phyloP scores from a whole-genome alignment of 1,140 invertebrate species.

The Ephestia elutella region DNA sequence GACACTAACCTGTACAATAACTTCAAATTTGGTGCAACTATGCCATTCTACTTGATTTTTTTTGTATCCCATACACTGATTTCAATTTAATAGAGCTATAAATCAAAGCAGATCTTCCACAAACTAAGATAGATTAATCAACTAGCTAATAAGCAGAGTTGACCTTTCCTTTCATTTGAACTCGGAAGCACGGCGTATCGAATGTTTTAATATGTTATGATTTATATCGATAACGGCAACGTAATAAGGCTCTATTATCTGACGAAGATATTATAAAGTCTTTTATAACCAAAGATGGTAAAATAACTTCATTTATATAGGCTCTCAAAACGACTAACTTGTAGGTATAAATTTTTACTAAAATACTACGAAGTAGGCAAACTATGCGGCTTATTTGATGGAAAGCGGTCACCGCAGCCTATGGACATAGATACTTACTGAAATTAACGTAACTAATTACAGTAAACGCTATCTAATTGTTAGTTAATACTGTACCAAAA shows the following conservation, averaged over 20 bases:
- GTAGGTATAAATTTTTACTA: too few species aligned
- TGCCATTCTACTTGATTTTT: too few species aligned
- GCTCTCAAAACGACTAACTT: too few species aligned
- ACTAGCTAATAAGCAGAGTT: background rate
- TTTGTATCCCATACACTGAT: too few species aligned
- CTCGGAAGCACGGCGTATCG: conserved; percentile 1
- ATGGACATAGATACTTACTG: too few species aligned
- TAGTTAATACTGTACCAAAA: too few species aligned
- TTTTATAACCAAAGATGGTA: background rate
- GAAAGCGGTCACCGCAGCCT: too few species aligned
- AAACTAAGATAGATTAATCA: background rate
- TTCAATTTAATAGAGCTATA: background rate
- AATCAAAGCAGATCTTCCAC: background rate
- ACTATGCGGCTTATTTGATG: too few species aligned
- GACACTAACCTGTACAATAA: too few species aligned
- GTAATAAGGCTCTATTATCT: conserved; percentile 1
- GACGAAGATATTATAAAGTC: background rate
- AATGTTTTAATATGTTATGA: conserved; percentile 5
- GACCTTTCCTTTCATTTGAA: conserved; percentile 1
- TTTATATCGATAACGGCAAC: conserved; percentile 1
- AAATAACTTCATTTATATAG: background rate
- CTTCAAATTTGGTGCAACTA: too few species aligned
- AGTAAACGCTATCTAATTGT: too few species aligned
- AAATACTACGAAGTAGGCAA: too few species aligned
- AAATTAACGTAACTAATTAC: background rate